These are phyloP conservation scores for Turdus rufiventris DNA, from an alignment of 2,113 vertebrate species.

Conservation along the genomic window DNA sequence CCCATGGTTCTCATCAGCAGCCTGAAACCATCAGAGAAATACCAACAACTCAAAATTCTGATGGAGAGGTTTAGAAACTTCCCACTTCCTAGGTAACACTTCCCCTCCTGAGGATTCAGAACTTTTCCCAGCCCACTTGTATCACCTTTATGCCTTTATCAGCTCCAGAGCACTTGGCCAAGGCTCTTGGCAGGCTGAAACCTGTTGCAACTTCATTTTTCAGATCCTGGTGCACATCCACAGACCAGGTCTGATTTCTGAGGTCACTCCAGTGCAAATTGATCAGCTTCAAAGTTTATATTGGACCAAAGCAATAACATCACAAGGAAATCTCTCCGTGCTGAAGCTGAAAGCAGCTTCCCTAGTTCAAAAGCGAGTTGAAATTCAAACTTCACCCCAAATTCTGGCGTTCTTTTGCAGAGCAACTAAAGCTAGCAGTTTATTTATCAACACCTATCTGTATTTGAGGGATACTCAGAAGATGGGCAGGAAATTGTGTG, in stretches of 20 bases:
- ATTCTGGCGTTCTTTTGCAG: neutral
- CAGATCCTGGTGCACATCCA: neutral
- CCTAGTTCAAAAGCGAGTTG: neutral
- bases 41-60: neutral
- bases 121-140: neutral
- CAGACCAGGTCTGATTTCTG: neutral
- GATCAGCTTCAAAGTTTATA: neutral
- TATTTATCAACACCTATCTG: neutral
- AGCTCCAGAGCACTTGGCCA: conserved; percentile 10
- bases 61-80: neutral
- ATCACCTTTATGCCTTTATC: conserved; percentile 54
- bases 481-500: neutral
- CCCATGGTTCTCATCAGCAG: neutral
- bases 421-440: conserved; percentile 2
- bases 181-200: conserved; percentile 2
- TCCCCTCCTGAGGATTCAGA: neutral
- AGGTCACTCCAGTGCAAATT: neutral
- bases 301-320: conserved; percentile 51
- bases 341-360: conserved; percentile 11
- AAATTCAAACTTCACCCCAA: neutral
- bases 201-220: neutral
- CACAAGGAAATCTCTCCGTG: neutral
- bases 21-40: neutral
- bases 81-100: neutral
- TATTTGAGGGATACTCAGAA: neutral